Evolutionary conservation across 64 coral and sea anemone genomes (phyloP), one percentile per base, ranked within the genome.

Genomic region (Actinia equina): DNA sequence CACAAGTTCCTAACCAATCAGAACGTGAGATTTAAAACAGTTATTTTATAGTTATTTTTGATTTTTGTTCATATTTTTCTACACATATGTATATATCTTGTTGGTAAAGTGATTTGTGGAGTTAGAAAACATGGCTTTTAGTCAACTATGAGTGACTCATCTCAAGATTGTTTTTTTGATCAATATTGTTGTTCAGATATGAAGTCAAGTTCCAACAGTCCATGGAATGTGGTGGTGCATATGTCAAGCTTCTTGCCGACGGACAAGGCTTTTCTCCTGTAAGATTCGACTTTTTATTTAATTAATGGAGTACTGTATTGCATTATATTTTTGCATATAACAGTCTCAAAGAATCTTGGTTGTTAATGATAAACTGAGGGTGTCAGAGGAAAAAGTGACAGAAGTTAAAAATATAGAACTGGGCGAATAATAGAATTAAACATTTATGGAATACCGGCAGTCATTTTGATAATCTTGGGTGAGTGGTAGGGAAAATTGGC

Each of bases 141-240:
- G 5, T 3, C 18, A 64, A 2, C 17, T n/a, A 19, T 19, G 59
- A 16, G 15, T 63, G 18, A 49, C 46, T 82, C 20, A 26, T 45
- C 9, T 52, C n/a, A 12, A 84, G 7, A 84, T 9, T 59, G 22
- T 16, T 56, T 84, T 42, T 84, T 2, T 84, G 15, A 45, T 23
- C 46, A 56, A 84, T 56, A 65, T 65, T 65, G 19, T 65, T 64
- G 55, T 86, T 43, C 16, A 96, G 94, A 65, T 96, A 96, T 86
- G 94, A 96, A 84, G 94, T 96, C 13, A 96, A 96, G 58, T 96
- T 96, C 84, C 94, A 96, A 51, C 94, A 96, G 60, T 79, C 94
- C 17, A 90, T 96, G 91, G 94, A 96, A 86, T 96, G 94, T 96
- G 94, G 94, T 81, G 94, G 94, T 74, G 94, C 94, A 25, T 96